Conservation (phyloP, 2,888 invertebrate genomes). For the Acleris laterana region DNA sequence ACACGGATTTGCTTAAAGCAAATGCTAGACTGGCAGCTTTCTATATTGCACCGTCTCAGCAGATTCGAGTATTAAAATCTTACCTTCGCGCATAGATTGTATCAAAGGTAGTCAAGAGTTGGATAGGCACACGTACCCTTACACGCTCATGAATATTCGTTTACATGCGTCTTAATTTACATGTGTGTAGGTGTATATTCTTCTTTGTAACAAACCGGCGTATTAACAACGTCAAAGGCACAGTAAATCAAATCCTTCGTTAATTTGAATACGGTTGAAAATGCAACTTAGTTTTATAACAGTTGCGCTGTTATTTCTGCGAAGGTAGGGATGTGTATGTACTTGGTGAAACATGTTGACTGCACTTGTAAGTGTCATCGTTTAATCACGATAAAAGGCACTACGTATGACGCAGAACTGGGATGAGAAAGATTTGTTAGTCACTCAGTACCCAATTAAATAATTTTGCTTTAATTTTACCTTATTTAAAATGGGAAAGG, state of each 20-base stretch:
- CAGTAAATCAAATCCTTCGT: too few species aligned
- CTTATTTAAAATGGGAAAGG: too few species aligned
- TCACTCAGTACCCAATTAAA: too few species aligned
- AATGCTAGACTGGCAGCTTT: neutral
- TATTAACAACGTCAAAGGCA: too few species aligned
- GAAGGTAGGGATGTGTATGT: too few species aligned
- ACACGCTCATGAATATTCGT: constrained; percentile 68
- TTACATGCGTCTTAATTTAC: constrained; percentile 69
- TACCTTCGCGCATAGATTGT: constrained; percentile 12
- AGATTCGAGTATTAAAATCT: constrained; percentile 15
- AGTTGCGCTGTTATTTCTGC: too few species aligned
- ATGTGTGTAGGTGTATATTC: constrained; percentile 59
- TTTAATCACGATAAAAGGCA: neutral
- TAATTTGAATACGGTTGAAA: too few species aligned
- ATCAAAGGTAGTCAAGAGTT: constrained; percentile 18
- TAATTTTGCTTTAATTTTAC: too few species aligned
- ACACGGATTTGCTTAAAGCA: constrained; percentile 3
- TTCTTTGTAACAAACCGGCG: too few species aligned
- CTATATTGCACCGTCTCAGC: constrained; percentile 3
- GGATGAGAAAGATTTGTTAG: too few species aligned
- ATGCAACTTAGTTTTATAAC: too few species aligned
- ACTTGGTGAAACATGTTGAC: constrained; percentile 10
- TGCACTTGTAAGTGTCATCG: constrained; percentile 13
- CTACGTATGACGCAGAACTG: neutral
- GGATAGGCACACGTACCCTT: constrained; percentile 46